A percentile compares a stretch with the other conserved stretches of the same genome.
Conservation (phyloP, 2,797 vertebrate species). For the Loriculus beryllinus region DNA sequence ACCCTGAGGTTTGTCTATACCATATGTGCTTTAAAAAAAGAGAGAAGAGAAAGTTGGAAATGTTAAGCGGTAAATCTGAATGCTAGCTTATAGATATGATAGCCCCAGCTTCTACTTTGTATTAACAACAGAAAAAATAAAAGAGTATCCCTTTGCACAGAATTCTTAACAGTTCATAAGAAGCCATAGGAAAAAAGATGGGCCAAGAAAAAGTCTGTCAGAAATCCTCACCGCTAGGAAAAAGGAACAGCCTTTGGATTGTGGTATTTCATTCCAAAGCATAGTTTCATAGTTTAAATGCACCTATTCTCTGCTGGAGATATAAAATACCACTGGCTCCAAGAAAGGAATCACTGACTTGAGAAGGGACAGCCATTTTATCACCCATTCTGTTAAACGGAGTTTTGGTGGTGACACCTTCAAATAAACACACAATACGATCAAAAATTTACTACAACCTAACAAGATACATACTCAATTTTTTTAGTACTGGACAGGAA, state of each 20-base stretch:
- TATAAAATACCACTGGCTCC: neutral
- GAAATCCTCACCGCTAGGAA: neutral
- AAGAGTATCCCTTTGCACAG: neutral
- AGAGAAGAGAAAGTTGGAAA: neutral
- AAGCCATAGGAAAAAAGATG: neutral
- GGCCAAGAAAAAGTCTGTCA: conserved; percentile 2
- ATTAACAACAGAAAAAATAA: neutral
- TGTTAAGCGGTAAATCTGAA: neutral
- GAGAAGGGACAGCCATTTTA: neutral
- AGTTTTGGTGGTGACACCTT: neutral
- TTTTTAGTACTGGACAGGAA: neutral
- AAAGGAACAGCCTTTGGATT: neutral
- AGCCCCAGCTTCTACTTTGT: neutral
- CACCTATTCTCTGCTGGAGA: neutral
- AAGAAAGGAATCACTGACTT: neutral
- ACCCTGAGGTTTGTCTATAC: neutral
- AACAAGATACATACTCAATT: neutral
- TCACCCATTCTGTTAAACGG: neutral
- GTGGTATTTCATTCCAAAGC: neutral
- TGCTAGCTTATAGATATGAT: neutral
- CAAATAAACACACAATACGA: neutral
- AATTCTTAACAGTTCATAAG: neutral
- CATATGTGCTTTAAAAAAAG: neutral
- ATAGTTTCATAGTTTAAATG: neutral
- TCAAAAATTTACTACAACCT: neutral